Percentiles rank a stretch among this genome's conserved stretches.
These are phyloP conservation scores for Caloenas nicobarica DNA, from an alignment of 2,113 vertebrate species.

Conservation along the genomic window DNA sequence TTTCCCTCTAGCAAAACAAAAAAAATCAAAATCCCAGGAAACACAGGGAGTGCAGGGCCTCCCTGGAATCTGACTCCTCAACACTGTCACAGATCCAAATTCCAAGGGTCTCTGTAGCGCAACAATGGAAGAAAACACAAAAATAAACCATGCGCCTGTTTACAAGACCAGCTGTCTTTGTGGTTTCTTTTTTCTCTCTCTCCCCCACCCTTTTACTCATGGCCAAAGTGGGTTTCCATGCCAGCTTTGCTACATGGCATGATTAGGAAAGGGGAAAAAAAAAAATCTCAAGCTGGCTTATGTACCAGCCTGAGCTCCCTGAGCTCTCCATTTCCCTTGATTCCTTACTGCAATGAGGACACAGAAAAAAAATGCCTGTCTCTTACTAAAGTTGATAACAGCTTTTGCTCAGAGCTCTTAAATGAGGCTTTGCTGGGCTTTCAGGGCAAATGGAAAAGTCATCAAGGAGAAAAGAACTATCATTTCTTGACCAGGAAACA, in stretches of 20 bases:
- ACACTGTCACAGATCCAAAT: constrained; percentile 26
- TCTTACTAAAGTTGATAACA: not conserved
- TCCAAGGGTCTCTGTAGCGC: constrained; percentile 21
- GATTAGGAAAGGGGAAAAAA: not conserved
- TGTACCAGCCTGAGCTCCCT: not conserved
- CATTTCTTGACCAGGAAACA: constrained; percentile 13
- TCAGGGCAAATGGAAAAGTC: constrained; percentile 17
- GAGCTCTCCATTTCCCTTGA: not conserved
- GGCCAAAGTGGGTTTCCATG: not conserved
- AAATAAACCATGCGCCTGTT: constrained; percentile 42
- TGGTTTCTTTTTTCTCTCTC: not conserved
- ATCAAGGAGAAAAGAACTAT: constrained; percentile 19
- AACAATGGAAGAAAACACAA: constrained; percentile 40
- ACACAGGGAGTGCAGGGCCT: not conserved
- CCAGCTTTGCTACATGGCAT: not conserved
- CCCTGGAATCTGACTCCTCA: constrained; percentile 9
- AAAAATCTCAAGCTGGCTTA: not conserved
- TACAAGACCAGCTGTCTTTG: constrained; percentile 54
- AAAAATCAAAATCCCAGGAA: not conserved
- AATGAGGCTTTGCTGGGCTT: constrained; percentile 17
- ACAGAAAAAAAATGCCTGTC: not conserved
- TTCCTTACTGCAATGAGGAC: not conserved
- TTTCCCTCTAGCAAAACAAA: not conserved
- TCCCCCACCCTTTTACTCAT: not conserved
- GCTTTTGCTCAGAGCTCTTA: constrained; percentile 17